phyloP scores from a whole-genome alignment of 2,797 vertebrate genomes.

The Pantherophis vulpinus region DNA sequence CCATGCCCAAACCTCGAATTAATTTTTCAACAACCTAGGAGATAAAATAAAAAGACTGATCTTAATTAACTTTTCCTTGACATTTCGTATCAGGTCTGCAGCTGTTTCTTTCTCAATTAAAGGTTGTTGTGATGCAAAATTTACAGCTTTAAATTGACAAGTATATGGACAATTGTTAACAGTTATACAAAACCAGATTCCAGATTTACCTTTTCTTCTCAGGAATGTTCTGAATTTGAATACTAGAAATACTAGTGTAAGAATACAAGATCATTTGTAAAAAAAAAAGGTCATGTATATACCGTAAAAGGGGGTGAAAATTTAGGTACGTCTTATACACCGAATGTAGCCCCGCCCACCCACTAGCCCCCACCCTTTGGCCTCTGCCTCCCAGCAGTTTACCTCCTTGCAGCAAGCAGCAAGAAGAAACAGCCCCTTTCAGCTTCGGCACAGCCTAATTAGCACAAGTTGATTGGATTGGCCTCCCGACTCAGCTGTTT shows the following conservation, averaged over 20 bases:
- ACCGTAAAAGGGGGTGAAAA: too few species aligned
- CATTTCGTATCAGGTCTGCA: neutral
- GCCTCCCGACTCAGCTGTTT: too few species aligned
- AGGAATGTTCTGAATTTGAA: neutral
- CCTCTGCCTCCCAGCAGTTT: too few species aligned
- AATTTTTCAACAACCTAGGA: conserved; percentile 86
- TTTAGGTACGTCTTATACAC: too few species aligned
- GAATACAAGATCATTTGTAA: neutral
- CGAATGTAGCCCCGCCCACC: too few species aligned
- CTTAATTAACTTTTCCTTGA: neutral
- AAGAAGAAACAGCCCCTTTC: too few species aligned
- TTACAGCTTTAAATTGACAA: neutral
- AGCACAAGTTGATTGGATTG: too few species aligned
- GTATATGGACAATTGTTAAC: neutral
- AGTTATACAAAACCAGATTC: neutral
- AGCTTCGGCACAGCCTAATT: too few species aligned
- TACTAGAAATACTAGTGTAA: neutral
- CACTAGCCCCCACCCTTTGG: too few species aligned
- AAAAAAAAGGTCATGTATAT: neutral
- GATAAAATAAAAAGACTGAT: conserved; percentile 20
- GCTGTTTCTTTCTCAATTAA: neutral
- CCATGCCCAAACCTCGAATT: conserved; percentile 86
- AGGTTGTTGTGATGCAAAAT: neutral
- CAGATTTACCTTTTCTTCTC: neutral
- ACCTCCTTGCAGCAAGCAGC: too few species aligned